Evolutionary conservation across 2,113 vertebrate genomes (phyloP), one percentile per base, ranked within the genome.

Genomic region (Pagrus major): DNA sequence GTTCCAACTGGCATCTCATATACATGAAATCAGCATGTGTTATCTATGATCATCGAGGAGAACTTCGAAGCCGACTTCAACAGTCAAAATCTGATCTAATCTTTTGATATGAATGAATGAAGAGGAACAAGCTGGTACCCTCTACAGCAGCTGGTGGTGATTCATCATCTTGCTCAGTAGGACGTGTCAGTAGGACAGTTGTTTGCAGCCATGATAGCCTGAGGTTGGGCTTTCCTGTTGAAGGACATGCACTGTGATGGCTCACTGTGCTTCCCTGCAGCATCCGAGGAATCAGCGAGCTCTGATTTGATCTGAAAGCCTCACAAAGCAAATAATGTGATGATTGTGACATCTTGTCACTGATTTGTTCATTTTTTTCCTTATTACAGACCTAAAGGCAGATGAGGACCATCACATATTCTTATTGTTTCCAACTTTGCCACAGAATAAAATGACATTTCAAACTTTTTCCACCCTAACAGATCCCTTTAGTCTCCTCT

Each of bases 381-480:
- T 80, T 27, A 55, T 49, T 25, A 41, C 16, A 25, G 31, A 8
- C 14, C 52, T 33, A 1, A 51, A 39, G 20, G 12, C 47, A 68
- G 23, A 27, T 41, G 55, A 37, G 54, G 37, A 41, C 6, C 4
- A 10, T 15, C 21, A 25, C 6, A 3, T n/a, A 33, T 21, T 55
- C 35, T 31, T n/a, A 44, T 67, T 61, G 10, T 27, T 70, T 63
- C 11, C 35, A n/a, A 41, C 21, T 41, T 61, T 51, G 37, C 27
- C 33, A 7, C 3, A 6, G 44, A 46, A 44, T 69, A 4, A 51
- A 77, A 29, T 27, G 0, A 64, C 10, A 12, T 79, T 51, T 59
- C 9, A 55, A 42, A 9, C 8, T 20, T 59, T 71, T 83, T 79
- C 78, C 78, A 71, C 23, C 27, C 46, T 25, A 29, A 29, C 11